Evolutionary conservation across 2,888 invertebrate species (phyloP).

Genomic region (Torymus tubicola): DNA sequence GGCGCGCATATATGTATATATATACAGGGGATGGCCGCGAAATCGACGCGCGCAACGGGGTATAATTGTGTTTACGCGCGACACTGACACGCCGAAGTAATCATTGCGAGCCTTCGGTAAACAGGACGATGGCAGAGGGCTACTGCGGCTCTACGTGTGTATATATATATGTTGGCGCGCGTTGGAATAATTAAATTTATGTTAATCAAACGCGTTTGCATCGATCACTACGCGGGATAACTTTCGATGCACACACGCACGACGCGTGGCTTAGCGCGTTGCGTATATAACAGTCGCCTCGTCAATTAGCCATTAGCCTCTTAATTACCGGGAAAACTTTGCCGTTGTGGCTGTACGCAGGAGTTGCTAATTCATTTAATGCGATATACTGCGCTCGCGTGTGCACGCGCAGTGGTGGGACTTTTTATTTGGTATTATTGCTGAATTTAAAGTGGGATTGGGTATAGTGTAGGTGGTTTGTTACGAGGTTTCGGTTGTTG

Average conservation of each 20-base stretch:
- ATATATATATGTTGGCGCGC: not conserved
- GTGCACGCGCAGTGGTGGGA: too few species aligned
- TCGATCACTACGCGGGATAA: constrained; percentile 1
- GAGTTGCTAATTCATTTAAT: not conserved
- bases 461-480: too few species aligned
- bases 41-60: constrained; percentile 20
- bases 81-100: constrained; percentile 25
- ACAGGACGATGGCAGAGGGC: not conserved
- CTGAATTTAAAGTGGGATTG: too few species aligned
- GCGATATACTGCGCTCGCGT: not conserved
- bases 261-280: too few species aligned
- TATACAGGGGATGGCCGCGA: not conserved
- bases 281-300: not conserved
- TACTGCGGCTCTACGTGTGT: too few species aligned
- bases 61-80: constrained; percentile 39
- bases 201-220: constrained; percentile 36
- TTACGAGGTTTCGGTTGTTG: too few species aligned
- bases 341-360: too few species aligned
- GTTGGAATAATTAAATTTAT: constrained; percentile 44
- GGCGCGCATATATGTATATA: too few species aligned
- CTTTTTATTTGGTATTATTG: too few species aligned
- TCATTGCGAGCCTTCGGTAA: constrained; percentile 33
- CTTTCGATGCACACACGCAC: not conserved
- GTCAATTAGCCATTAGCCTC: too few species aligned
- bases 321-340: too few species aligned